Evolutionary conservation across 2,113 vertebrate genomes (phyloP).

Genomic region (Grammomys dolichurus): DNA sequence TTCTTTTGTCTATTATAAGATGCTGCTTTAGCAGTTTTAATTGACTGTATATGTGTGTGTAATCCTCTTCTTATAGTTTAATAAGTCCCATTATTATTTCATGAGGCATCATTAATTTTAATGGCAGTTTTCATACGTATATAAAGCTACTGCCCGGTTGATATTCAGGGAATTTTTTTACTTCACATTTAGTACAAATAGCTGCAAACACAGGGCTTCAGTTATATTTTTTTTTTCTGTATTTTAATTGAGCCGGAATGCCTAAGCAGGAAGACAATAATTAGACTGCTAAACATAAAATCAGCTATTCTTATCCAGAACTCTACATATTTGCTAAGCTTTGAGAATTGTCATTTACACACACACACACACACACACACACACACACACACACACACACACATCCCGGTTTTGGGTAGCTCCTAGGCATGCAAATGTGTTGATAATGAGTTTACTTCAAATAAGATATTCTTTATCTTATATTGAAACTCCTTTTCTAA

Average conservation of each 20-base stretch:
- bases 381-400: background rate
- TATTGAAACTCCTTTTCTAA: background rate
- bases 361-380: background rate
- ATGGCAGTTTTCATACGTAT: constrained; percentile 53
- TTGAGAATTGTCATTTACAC: constrained; percentile 21
- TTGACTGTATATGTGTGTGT: constrained; percentile 21
- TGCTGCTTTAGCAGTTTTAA: constrained; percentile 52
- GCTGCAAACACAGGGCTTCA: background rate
- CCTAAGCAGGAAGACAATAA: constrained; percentile 38
- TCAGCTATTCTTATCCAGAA: background rate
- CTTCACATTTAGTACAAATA: constrained; percentile 58
- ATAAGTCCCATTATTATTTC: constrained; percentile 74
- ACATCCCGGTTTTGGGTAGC: background rate
- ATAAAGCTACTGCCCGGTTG: constrained; percentile 57
- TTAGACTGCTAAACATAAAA: constrained; percentile 40
- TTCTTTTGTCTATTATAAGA: constrained; percentile 13
- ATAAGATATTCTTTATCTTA: background rate
- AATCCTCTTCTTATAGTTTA: constrained; percentile 62
- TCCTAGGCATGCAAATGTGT: background rate
- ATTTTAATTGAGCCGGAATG: constrained; percentile 53
- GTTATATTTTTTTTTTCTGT: constrained; percentile 38
- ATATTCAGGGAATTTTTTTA: constrained; percentile 50
- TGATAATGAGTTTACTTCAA: background rate
- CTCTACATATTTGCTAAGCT: background rate
- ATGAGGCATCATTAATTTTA: constrained; percentile 72